phyloP scores from a whole-genome alignment of 2,113 vertebrate species.

The Phoxinus phoxinus region DNA sequence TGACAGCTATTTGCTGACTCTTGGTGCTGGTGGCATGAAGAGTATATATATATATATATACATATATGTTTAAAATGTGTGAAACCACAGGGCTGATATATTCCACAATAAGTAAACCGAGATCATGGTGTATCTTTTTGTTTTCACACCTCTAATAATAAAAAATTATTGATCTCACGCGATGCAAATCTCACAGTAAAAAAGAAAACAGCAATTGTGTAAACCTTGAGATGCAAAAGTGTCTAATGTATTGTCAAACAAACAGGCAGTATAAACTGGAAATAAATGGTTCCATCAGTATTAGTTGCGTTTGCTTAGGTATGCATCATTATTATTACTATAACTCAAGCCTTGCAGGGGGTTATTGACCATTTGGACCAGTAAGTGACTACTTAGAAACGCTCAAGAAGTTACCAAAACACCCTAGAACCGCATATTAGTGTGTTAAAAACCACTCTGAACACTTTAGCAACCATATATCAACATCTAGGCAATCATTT shows the following conservation, averaged over 20 bases:
- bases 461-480: background rate
- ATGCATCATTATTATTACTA: background rate
- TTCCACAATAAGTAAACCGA: background rate
- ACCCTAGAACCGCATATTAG: background rate
- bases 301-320: background rate
- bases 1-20: background rate
- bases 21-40: background rate
- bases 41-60: no score
- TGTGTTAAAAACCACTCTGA: background rate
- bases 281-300: background rate
- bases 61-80: background rate
- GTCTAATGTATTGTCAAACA: background rate
- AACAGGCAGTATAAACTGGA: background rate
- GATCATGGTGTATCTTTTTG: background rate
- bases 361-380: background rate
- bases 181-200: constrained; percentile 1
- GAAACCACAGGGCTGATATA: background rate
- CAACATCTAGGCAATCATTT: background rate
- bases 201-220: background rate
- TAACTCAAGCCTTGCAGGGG: background rate
- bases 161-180: constrained; percentile 7
- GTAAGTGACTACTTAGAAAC: background rate
- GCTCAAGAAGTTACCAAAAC: background rate
- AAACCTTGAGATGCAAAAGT: background rate
- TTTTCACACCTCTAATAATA: constrained; percentile 37